These are phyloP conservation scores for Lepus townsendii DNA, from an alignment of 2,797 vertebrate species.

Conservation along the genomic window DNA sequence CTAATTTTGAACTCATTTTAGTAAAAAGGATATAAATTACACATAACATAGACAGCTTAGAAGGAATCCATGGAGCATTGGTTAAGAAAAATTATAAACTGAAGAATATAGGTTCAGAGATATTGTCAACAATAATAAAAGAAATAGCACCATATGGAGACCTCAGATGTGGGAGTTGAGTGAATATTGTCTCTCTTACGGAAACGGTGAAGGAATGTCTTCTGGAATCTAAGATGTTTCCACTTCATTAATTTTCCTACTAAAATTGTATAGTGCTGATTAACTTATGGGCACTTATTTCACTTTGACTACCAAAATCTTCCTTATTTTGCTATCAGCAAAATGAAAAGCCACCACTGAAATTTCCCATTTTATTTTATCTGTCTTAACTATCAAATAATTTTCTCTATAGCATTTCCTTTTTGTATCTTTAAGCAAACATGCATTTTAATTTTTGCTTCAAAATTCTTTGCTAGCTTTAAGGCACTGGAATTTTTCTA, in stretches of 20 bases:
- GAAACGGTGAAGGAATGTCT: constrained; percentile 15
- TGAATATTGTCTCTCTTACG: background rate
- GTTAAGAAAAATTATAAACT: background rate
- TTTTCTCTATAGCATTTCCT: background rate
- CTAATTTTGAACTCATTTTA: background rate
- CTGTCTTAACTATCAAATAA: background rate
- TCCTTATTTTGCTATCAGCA: background rate
- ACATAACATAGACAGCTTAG: background rate
- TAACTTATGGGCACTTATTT: background rate
- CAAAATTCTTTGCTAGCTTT: background rate
- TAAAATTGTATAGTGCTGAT: background rate
- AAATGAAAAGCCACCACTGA: background rate
- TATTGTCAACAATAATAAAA: background rate
- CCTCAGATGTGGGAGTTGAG: background rate
- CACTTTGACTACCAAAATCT: background rate
- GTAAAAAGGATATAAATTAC: background rate
- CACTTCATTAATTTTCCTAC: background rate
- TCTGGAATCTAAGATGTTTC: background rate
- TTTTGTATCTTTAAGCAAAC: background rate
- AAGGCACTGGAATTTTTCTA: background rate
- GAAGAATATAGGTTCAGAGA: background rate
- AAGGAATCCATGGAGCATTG: background rate
- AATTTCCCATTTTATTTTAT: background rate
- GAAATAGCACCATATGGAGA: background rate
- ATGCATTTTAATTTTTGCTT: constrained; percentile 1